Base-by-base conservation (phyloP, 2,797 vertebrate species). In the Sebastiscus albofasciatus region DNA sequence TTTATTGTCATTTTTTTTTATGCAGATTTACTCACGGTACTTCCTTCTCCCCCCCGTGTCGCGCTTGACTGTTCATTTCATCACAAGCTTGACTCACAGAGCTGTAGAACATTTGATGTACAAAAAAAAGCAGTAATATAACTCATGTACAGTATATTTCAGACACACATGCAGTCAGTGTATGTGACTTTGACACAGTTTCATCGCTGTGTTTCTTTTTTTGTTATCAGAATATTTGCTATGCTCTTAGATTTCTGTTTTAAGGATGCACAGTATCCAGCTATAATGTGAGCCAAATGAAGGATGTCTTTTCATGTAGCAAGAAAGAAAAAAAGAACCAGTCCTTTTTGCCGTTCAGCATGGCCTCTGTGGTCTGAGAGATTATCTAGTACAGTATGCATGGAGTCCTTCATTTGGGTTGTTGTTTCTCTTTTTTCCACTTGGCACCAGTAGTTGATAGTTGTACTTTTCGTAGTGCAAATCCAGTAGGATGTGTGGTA, bases 221-320 rank as follows among this genome's bases (percentile, higher is more conserved):
- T 67, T 27, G n/a, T 80, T 87, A 83, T 75, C 67, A 55, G 75
- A 73, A 81, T 74, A 70, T 87, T 86, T 77, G 72, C 82, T 81
- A 72, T 89, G 83, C 88, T 90, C 73, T 86, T 87, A 82, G 88
- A 80, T 52, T 80, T 91, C 87, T 79, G 82, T 90, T 84, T 42
- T 81, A 79, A 93, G 87, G 87, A 87, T 79, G 62, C 79, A 83
- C 66, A 69, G 84, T 89, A 83, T 93, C 91, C 89, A 91, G 77
- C 83, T 89, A 52, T 52, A 92, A 93, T 91, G 85, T 93, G 91
- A 93, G 87, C 89, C 94, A 92, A 93, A 92, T 94, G 93, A 96
- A 95, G 94, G 94, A 94, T 80, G 86, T 92, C 58, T 91, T 93
- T 91, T 92, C 86, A 93, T 93, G 93, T 93, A 95, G 94, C 89